phyloP scores from a whole-genome alignment of 23 tunicate species.

The Diplosoma virens region DNA sequence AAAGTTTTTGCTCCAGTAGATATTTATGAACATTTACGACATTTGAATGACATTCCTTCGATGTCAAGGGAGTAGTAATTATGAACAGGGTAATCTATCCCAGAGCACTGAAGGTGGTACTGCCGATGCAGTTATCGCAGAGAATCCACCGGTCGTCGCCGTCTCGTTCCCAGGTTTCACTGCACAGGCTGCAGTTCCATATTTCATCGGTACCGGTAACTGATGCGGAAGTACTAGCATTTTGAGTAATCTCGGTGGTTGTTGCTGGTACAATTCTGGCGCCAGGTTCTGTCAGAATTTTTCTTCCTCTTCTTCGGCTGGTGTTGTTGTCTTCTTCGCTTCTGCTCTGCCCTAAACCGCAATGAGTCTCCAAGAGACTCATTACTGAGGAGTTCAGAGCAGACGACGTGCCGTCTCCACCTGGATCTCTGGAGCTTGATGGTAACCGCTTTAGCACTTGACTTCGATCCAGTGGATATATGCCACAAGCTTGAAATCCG shows the following conservation, averaged over 20 bases:
- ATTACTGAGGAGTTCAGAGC: neutral
- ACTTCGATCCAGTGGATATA: conserved; percentile 1
- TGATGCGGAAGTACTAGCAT: neutral
- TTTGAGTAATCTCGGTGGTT: neutral
- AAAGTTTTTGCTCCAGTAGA: too few relatives aligned
- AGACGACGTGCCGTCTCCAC: neutral
- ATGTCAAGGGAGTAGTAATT: conserved; percentile 9
- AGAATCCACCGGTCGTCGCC: conserved; percentile 18
- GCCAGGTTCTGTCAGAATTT: neutral
- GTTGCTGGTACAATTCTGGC: neutral
- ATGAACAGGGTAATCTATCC: neutral
- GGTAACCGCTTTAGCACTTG: conserved; percentile 21
- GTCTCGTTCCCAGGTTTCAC: conserved; percentile 4
- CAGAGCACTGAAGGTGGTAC: conserved; percentile 19
- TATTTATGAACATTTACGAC: too few relatives aligned
- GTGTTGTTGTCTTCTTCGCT: neutral
- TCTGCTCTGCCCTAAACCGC: neutral
- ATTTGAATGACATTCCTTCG: neutral
- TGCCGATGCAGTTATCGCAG: neutral
- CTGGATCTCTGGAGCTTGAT: conserved; percentile 1
- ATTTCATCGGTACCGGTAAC: neutral
- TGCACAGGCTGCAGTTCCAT: neutral
- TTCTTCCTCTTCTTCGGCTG: neutral
- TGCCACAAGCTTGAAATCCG: conserved; percentile 17
- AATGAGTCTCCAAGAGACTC: neutral